phyloP scores from a whole-genome alignment of 2,888 invertebrate genomes.

The Nomada hirtipes region DNA sequence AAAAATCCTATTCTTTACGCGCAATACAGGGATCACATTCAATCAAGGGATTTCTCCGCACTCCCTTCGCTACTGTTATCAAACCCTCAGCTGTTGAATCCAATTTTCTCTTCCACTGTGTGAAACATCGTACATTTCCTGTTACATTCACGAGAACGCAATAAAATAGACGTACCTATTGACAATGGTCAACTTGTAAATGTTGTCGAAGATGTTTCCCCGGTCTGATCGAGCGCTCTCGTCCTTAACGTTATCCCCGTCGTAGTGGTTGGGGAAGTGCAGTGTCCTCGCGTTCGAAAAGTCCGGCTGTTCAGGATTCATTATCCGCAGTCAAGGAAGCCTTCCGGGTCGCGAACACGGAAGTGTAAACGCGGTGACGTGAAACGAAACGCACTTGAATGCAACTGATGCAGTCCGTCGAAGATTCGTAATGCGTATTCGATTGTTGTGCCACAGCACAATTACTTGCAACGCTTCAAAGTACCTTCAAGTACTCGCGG shows the following conservation, averaged over 20 bases:
- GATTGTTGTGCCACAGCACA: constrained; percentile 5
- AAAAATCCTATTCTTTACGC: no score
- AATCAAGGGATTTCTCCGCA: not conserved
- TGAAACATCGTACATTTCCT: not conserved
- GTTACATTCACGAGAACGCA: not conserved
- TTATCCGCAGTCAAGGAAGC: constrained; percentile 31
- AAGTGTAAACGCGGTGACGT: constrained; percentile 10
- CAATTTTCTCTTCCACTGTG: not conserved
- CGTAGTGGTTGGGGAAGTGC: constrained; percentile 55
- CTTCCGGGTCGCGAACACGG: constrained; percentile 6
- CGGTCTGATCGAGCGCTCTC: constrained; percentile 40
- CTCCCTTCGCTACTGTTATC: not conserved
- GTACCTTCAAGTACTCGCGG: constrained; percentile 5
- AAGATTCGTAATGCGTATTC: constrained; percentile 24
- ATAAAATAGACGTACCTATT: constrained; percentile 58
- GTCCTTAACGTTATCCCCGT: constrained; percentile 45
- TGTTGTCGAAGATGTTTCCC: constrained; percentile 54
- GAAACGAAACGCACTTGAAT: constrained; percentile 9
- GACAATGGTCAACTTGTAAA: constrained; percentile 65
- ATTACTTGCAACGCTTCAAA: constrained; percentile 1
- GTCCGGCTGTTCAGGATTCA: constrained; percentile 56
- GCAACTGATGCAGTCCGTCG: constrained; percentile 9
- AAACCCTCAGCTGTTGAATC: not conserved
- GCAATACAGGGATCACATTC: no score
- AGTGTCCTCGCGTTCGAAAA: constrained; percentile 68